Conservation (phyloP, 2,113 vertebrate genomes). For the Sardina pilchardus region DNA sequence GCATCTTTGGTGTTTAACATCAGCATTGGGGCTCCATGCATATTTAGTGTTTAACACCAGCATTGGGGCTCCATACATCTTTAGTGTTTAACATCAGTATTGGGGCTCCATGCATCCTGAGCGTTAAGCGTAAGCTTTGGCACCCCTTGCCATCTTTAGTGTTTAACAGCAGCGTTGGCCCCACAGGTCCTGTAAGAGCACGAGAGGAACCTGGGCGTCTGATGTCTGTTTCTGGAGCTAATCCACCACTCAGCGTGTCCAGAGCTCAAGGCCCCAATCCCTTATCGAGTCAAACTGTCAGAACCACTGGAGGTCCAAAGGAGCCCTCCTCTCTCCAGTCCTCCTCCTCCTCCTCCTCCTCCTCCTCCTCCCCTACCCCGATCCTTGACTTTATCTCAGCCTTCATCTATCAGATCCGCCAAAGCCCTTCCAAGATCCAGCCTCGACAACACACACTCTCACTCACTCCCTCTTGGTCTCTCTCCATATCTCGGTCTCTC, state of each 20-base stretch:
- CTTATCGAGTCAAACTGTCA: background rate
- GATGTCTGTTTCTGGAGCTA: background rate
- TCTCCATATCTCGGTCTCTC: too few species aligned
- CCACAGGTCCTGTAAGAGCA: background rate
- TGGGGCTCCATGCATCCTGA: too few species aligned
- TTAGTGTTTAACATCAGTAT: too few species aligned
- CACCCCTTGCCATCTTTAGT: background rate
- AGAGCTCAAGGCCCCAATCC: background rate
- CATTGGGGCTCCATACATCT: too few species aligned
- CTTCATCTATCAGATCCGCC: conserved; percentile 8
- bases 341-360: background rate
- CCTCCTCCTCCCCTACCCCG: background rate
- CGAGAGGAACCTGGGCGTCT: background rate
- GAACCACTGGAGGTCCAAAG: background rate
- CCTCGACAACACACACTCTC: background rate
- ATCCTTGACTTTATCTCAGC: background rate
- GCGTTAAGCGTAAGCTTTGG: too few species aligned
- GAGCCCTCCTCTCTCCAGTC: background rate
- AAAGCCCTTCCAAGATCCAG: conserved; percentile 1
- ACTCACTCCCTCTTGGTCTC: too few species aligned
- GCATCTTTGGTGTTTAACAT: too few species aligned
- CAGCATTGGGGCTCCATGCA: too few species aligned
- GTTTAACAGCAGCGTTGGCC: background rate
- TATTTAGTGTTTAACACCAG: too few species aligned
- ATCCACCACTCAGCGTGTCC: background rate